These are phyloP conservation scores for Embidobia sp. DNA, from an alignment of 2,888 invertebrate genomes.

Conservation along the genomic window DNA sequence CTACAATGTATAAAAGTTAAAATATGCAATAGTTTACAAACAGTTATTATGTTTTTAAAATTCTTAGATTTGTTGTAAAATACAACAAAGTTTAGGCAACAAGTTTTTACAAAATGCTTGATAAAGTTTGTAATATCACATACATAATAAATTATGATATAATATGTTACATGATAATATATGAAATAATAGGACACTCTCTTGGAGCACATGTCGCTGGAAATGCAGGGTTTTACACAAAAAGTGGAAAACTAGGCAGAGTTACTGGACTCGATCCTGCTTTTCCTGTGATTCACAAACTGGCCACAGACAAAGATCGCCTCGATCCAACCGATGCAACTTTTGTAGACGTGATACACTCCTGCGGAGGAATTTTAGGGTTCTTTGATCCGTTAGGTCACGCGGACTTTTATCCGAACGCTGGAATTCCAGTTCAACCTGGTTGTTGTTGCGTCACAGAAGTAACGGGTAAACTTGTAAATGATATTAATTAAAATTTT, in stretches of 20 bases:
- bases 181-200: conserved; percentile 80
- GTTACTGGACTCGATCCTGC: conserved; percentile 82
- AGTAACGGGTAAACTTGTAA: conserved; percentile 77
- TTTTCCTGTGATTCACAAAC: conserved; percentile 78
- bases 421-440: conserved; percentile 79
- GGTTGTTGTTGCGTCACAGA: conserved; percentile 80
- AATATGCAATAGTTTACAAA: no score
- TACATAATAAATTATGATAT: no score
- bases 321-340: conserved; percentile 77
- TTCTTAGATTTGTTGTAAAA: no score
- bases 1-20: no score
- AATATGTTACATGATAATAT: no score
- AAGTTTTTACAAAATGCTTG: no score
- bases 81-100: no score
- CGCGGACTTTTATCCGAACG: conserved; percentile 81
- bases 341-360: conserved; percentile 81
- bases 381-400: conserved; percentile 77
- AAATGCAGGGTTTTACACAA: conserved; percentile 73
- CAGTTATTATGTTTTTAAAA: no score
- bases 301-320: conserved; percentile 72
- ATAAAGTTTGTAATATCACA: no score
- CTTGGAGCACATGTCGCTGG: conserved; percentile 80
- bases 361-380: conserved; percentile 80
- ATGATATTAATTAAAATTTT: no score
- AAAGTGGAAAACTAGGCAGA: conserved; percentile 78